phyloP scores from a whole-genome alignment of 2,888 invertebrate genomes.

The Protophormia terraenovae region DNA sequence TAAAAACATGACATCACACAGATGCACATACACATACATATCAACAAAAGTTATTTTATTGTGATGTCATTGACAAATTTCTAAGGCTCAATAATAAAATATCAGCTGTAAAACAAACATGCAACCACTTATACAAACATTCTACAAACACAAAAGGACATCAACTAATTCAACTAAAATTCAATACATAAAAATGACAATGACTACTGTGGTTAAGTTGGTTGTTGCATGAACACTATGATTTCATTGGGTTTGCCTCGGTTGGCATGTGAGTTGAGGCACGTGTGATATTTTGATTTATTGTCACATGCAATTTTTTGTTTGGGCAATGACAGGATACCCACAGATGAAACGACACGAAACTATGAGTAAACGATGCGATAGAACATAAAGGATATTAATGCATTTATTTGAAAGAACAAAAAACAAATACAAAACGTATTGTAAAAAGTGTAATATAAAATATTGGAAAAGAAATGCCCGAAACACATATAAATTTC shows the following conservation, averaged over 20 bases:
- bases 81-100: constrained; percentile 50
- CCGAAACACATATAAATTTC: constrained; percentile 58
- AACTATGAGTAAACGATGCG: constrained; percentile 26
- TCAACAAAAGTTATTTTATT: constrained; percentile 35
- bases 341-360: constrained; percentile 43
- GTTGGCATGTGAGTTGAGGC: constrained; percentile 64
- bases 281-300: constrained; percentile 69
- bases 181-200: constrained; percentile 61
- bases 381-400: constrained; percentile 50
- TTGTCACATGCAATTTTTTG: constrained; percentile 66
- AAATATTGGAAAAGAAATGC: constrained; percentile 23
- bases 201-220: constrained; percentile 60
- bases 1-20: constrained; percentile 17
- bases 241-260: constrained; percentile 29
- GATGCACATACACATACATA: constrained; percentile 9
- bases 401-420: constrained; percentile 43
- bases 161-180: constrained; percentile 50
- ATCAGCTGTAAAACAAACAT: constrained; percentile 50
- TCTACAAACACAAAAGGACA: constrained; percentile 36
- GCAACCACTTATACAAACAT: constrained; percentile 18
- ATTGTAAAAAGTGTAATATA: constrained; percentile 7
- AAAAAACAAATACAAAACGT: background rate
- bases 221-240: constrained; percentile 28
- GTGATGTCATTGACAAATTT: constrained; percentile 65
- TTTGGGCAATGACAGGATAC: constrained; percentile 66